Percentiles rank a stretch among this genome's conserved stretches.
Evolutionary conservation across 2,113 vertebrate species (phyloP).

Genomic region (Herpetotheres cachinnans): DNA sequence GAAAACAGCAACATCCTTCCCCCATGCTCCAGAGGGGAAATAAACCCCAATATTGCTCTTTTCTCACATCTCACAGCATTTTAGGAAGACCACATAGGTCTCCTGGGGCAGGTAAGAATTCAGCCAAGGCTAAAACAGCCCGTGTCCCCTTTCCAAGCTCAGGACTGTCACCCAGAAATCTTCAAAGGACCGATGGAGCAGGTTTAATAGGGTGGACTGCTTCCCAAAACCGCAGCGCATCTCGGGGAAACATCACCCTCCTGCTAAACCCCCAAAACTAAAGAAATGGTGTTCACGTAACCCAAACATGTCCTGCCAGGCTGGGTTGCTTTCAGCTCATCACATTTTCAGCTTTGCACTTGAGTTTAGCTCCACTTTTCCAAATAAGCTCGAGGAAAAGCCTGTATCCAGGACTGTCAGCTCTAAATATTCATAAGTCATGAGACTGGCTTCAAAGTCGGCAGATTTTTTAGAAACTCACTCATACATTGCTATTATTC

Average conservation of each 20-base stretch:
- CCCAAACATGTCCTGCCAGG: rapidly evolving
- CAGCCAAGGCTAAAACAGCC: background rate
- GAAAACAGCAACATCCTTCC: background rate
- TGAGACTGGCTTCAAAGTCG: background rate
- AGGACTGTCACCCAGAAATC: background rate
- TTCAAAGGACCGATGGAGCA: background rate
- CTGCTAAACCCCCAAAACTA: background rate
- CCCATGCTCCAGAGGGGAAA: background rate
- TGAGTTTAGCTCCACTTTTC: background rate
- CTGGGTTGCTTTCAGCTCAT: background rate
- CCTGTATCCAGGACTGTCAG: background rate
- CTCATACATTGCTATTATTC: background rate
- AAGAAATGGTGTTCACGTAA: background rate
- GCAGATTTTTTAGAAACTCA: background rate
- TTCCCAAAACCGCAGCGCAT: background rate
- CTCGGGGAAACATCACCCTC: background rate
- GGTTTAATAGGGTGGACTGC: background rate
- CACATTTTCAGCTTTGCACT: background rate
- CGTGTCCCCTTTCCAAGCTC: background rate
- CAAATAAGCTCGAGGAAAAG: background rate
- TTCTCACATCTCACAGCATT: background rate
- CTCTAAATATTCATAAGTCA: slow-evolving; percentile 28
- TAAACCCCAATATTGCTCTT: background rate
- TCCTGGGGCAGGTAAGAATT: background rate
- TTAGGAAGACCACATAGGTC: background rate